phyloP scores from a whole-genome alignment of 1,140 invertebrate species.

The Aricia agestis region DNA sequence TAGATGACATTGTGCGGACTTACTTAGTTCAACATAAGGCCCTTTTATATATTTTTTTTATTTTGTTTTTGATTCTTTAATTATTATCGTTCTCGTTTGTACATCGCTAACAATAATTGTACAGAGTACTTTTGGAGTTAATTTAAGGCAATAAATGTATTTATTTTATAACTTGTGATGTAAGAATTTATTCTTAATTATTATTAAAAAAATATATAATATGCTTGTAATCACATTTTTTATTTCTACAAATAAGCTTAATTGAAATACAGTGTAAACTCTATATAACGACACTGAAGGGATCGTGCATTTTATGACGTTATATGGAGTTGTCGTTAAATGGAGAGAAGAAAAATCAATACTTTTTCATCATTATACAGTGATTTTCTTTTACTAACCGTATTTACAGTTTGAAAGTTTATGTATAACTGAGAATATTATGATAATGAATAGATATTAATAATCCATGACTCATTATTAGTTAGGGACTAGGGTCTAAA shows the following conservation, averaged over 20 bases:
- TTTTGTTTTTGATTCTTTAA: conserved; percentile 64
- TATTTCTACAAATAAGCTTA: conserved; percentile 4
- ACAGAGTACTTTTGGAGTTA: conserved; percentile 75
- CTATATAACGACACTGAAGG: too few relatives aligned
- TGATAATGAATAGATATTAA: too few relatives aligned
- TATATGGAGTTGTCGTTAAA: too few relatives aligned
- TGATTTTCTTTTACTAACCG: too few relatives aligned
- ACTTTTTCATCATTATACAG: too few relatives aligned
- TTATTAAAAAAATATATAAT: conserved; percentile 76
- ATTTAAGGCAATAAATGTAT: conserved; percentile 76
- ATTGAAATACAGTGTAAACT: too few relatives aligned
- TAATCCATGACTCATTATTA: too few relatives aligned
- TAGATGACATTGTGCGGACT: conserved; percentile 65
- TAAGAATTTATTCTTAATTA: conserved; percentile 77
- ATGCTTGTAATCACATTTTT: conserved; percentile 71
- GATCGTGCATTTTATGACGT: too few relatives aligned
- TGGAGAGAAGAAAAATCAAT: too few relatives aligned
- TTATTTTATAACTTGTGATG: conserved; percentile 76
- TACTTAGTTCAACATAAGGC: conserved; percentile 64
- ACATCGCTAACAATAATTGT: conserved; percentile 76
- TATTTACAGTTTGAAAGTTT: too few relatives aligned
- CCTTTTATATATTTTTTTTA: conserved; percentile 56
- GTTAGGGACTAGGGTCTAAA: too few relatives aligned
- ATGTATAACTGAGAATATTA: too few relatives aligned
- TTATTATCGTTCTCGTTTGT: conserved; percentile 72